A percentile compares a stretch with the other conserved stretches of the same genome.
These are phyloP conservation scores for Tenthredo scrophulariae DNA, from an alignment of 2,888 invertebrate genomes.

Conservation along the genomic window DNA sequence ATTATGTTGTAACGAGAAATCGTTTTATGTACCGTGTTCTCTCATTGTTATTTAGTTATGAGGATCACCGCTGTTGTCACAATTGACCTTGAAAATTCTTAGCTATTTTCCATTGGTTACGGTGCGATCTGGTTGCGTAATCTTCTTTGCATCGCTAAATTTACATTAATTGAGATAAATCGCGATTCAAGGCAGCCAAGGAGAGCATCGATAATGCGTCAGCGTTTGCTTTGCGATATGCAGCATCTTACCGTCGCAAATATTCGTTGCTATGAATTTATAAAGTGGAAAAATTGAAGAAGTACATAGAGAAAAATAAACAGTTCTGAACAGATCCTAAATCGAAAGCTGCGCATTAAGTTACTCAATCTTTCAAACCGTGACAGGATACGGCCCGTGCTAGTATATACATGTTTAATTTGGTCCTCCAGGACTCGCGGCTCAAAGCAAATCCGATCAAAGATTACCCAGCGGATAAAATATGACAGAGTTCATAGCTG, in stretches of 20 bases:
- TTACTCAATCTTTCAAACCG: slow-evolving; percentile 7
- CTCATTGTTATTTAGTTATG: slow-evolving; percentile 27
- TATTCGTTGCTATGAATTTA: neutral
- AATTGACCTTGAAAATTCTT: slow-evolving; percentile 24
- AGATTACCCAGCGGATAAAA: slow-evolving; percentile 30
- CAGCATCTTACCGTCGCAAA: neutral
- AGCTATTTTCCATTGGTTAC: slow-evolving; percentile 21
- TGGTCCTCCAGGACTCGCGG: neutral
- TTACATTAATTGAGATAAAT: slow-evolving; percentile 52
- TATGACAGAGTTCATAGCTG: slow-evolving; percentile 8
- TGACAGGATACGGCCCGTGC: neutral
- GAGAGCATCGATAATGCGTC: slow-evolving; percentile 40
- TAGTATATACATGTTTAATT: neutral
- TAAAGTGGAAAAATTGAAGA: neutral
- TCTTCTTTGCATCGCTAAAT: slow-evolving; percentile 43
- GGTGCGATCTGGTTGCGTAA: slow-evolving; percentile 41
- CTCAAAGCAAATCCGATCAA: slow-evolving; percentile 13
- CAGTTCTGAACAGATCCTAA: neutral
- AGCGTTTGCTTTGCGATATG: neutral
- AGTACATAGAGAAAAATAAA: neutral
- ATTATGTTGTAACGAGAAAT: slow-evolving; percentile 35
- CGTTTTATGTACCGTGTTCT: slow-evolving; percentile 4
- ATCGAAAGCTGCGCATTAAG: neutral
- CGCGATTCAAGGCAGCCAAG: slow-evolving; percentile 34
- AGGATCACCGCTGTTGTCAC: slow-evolving; percentile 47